Percentiles rank a stretch among this genome's conserved stretches.
Evolutionary conservation across 2,113 vertebrate genomes (phyloP).

Genomic region (Trogon surrucura): DNA sequence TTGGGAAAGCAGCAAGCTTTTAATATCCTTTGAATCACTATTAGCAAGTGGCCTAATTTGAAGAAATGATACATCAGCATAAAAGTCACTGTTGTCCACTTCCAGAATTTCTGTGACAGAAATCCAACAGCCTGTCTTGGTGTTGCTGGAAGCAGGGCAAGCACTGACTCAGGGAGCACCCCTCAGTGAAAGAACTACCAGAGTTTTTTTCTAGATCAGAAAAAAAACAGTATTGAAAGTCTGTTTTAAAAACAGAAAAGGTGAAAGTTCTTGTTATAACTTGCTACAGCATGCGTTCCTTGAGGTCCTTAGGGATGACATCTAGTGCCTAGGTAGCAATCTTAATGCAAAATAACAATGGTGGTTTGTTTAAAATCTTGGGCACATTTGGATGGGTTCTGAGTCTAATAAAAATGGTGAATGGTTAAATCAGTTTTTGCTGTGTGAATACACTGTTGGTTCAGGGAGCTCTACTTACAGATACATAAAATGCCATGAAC

Average conservation of each 20-base stretch:
- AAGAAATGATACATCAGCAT: background rate
- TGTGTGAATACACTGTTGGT: background rate
- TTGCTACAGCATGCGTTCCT: background rate
- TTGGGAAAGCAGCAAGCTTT: background rate
- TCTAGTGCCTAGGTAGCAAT: background rate
- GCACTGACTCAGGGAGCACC: background rate
- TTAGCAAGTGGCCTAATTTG: background rate
- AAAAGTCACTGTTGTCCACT: background rate
- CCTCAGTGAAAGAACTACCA: background rate
- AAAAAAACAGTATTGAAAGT: background rate
- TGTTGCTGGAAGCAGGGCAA: background rate
- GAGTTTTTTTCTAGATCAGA: background rate
- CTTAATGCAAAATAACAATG: background rate
- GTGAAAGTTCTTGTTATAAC: background rate
- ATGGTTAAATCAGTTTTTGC: background rate
- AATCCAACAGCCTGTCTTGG: background rate
- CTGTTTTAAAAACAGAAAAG: background rate
- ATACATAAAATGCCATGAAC: background rate
- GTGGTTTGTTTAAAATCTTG: background rate
- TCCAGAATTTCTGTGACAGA: background rate
- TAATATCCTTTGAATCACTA: background rate
- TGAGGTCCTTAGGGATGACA: background rate
- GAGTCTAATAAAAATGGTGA: background rate
- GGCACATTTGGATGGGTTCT: background rate
- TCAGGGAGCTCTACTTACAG: background rate